Percentiles rank a stretch among this genome's conserved stretches.
These are phyloP conservation scores for Macrosoma leucophasiata DNA, from an alignment of 2,888 invertebrate genomes.

Conservation along the genomic window DNA sequence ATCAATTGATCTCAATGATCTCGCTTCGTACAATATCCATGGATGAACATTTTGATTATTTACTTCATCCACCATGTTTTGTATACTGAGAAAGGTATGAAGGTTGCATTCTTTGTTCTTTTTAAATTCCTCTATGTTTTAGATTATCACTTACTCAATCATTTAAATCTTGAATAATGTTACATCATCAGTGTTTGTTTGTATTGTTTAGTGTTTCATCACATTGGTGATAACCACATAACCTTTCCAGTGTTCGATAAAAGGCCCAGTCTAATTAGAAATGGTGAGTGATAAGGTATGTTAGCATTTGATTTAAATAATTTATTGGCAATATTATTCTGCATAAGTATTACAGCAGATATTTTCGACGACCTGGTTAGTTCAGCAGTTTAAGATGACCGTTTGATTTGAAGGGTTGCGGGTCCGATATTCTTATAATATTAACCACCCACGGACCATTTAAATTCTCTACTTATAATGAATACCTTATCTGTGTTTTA, in stretches of 20 bases:
- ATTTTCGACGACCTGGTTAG: too few species aligned
- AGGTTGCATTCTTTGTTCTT: slow-evolving; percentile 21
- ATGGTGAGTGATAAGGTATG: background rate
- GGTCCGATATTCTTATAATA: too few species aligned
- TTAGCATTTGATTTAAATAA: too few species aligned
- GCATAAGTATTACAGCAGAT: too few species aligned
- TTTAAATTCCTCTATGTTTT: slow-evolving; percentile 24
- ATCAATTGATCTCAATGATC: slow-evolving; percentile 54
- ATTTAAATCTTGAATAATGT: background rate
- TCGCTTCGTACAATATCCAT: slow-evolving; percentile 36
- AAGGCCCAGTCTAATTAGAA: too few species aligned
- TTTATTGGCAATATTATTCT: too few species aligned
- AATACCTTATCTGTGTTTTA: too few species aligned
- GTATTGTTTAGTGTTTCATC: slow-evolving; percentile 4
- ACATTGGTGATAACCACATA: slow-evolving; percentile 7
- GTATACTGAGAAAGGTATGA: slow-evolving; percentile 57
- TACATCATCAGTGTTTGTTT: slow-evolving; percentile 5
- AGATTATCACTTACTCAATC: slow-evolving; percentile 8
- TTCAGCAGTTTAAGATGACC: too few species aligned
- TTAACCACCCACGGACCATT: too few species aligned
- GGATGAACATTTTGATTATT: slow-evolving; percentile 32
- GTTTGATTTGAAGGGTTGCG: too few species aligned
- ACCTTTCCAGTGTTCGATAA: slow-evolving; percentile 8
- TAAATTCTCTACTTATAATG: too few species aligned
- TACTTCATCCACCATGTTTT: slow-evolving; percentile 49